These are phyloP conservation scores for rabbit (Oryctolagus cuniculus) DNA, from an alignment of 2,113 vertebrate species.

Conservation along the genomic window mOryCun1.1 NC_091441.1:91082001-91082500, in stretches of 20 bases:
- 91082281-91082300: constrained; percentile 4
- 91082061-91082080: neutral
- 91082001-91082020: neutral
- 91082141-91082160: constrained; percentile 12
- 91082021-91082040: neutral
- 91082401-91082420: constrained; percentile 14
- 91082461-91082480: constrained; percentile 42
- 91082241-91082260: constrained; percentile 14
- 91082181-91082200: neutral
- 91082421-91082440: constrained; percentile 11
- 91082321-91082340: constrained; percentile 22
- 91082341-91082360: neutral
- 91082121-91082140: constrained; percentile 49
- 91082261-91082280: neutral
- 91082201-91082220: constrained; percentile 6
- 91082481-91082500: constrained; percentile 31
- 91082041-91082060: neutral
- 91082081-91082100: neutral
- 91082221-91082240: neutral
- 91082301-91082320: neutral
- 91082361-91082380: neutral
- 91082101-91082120: constrained; percentile 7
- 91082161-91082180: constrained; percentile 38
- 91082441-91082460: constrained; percentile 27
- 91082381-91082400: constrained; percentile 36